These are phyloP conservation scores for Vanessa atalanta DNA, from an alignment of 1,140 invertebrate genomes.

Conservation along the genomic window DNA sequence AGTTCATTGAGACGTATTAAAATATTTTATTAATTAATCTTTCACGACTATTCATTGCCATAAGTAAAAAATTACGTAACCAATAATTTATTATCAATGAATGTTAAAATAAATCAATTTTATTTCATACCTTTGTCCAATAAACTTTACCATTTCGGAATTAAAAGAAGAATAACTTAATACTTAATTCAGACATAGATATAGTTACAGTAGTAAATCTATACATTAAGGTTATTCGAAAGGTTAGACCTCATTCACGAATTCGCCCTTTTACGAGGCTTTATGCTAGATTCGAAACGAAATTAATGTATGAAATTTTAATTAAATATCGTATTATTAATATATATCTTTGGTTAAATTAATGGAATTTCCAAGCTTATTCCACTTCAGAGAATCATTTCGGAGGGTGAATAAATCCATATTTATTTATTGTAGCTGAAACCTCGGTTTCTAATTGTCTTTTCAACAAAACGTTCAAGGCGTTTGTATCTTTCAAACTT, in stretches of 20 bases:
- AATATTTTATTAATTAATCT: no score
- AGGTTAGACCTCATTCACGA: conserved; percentile 6
- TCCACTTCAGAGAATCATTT: background rate
- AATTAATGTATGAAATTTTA: background rate
- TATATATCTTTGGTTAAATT: background rate
- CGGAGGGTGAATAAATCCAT: conserved; percentile 4
- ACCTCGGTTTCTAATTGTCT: background rate
- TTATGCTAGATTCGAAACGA: background rate
- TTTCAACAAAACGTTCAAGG: background rate
- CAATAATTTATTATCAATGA: no score
- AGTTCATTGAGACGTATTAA: no score
- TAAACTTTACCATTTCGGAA: background rate
- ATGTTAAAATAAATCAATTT: no score
- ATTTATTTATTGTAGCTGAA: conserved; percentile 2
- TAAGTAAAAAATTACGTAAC: no score
- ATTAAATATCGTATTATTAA: background rate
- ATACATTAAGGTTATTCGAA: background rate
- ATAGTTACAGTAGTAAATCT: background rate
- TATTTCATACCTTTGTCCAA: no score
- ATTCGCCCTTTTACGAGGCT: background rate
- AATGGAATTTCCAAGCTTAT: conserved; percentile 7
- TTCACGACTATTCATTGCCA: no score
- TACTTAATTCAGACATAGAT: background rate
- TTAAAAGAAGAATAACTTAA: background rate
- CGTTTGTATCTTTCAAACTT: background rate